Evolutionary conservation across 35 echinoderm and acorn worm species (phyloP).

Genomic region (Ptychodera flava): DNA sequence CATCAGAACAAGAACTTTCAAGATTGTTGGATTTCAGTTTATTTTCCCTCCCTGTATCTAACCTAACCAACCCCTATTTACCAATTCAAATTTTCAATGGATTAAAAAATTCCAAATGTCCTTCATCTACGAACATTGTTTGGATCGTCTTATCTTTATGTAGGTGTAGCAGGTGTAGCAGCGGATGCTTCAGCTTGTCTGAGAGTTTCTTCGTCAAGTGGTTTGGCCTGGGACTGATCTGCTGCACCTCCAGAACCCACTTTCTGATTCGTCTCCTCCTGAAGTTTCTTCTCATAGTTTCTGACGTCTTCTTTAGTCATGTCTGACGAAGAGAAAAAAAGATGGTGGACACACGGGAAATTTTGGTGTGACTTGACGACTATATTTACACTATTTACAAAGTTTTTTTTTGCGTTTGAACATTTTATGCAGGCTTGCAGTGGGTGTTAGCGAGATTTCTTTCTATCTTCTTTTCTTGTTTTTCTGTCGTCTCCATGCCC

Average conservation of each 20-base stretch:
- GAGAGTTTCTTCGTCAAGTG: neutral
- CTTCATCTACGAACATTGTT: too few relatives aligned
- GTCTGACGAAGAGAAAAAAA: slow-evolving; percentile 39
- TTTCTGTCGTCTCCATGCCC: slow-evolving; percentile 8
- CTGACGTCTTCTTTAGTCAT: slow-evolving; percentile 84
- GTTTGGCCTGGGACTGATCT: neutral
- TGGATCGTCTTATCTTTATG: too few relatives aligned
- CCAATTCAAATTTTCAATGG: too few relatives aligned
- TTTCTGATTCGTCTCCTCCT: slow-evolving; percentile 76
- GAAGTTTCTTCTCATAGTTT: slow-evolving; percentile 64
- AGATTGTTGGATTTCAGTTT: too few relatives aligned
- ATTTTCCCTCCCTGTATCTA: too few relatives aligned
- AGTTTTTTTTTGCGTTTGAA: too few relatives aligned
- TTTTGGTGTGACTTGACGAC: too few relatives aligned
- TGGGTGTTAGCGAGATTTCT: neutral
- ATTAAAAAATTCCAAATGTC: too few relatives aligned
- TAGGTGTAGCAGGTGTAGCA: neutral
- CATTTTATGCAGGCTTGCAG: too few relatives aligned
- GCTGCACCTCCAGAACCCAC: slow-evolving; percentile 37
- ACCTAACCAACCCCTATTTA: too few relatives aligned
- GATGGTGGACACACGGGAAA: neutral
- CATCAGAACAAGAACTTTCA: too few relatives aligned
- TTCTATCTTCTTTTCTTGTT: neutral
- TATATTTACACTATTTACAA: neutral
- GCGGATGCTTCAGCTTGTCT: neutral